Conservation (phyloP, 2,888 invertebrate genomes). For the Drosophila siamana region DNA sequence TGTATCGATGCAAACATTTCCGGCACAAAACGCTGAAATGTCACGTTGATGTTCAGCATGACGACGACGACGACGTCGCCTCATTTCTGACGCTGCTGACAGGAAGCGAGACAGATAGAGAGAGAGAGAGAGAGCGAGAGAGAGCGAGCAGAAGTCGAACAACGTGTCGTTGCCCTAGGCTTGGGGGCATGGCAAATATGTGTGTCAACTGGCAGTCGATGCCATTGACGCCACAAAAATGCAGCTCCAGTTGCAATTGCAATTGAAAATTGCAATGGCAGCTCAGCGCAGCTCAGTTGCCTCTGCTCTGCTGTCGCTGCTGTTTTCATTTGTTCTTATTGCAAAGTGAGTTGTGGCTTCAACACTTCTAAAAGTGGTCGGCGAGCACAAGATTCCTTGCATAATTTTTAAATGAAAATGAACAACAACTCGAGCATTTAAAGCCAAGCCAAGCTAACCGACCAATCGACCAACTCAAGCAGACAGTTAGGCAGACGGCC, state of each 20-base stretch:
- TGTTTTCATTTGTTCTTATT: conserved; percentile 30
- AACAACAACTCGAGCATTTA: conserved; percentile 62
- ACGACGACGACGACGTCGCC: conserved; percentile 29
- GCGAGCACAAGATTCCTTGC: conserved; percentile 65
- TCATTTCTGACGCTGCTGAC: conserved; percentile 55
- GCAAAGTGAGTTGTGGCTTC: conserved; percentile 51
- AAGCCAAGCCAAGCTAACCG: conserved; percentile 18
- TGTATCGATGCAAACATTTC: conserved; percentile 79
- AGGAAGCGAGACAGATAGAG: conserved; percentile 27
- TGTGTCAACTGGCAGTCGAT: conserved; percentile 77
- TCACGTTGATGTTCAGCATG: too few relatives aligned
- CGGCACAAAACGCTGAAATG: conserved; percentile 79
- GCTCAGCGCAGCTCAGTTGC: too few relatives aligned
- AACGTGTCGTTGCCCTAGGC: conserved; percentile 52
- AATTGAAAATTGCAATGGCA: conserved; percentile 7
- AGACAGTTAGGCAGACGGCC: not conserved
- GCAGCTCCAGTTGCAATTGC: conserved; percentile 45
- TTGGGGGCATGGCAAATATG: conserved; percentile 59
- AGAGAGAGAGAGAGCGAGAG: not conserved
- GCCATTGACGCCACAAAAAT: conserved; percentile 67
- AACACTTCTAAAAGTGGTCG: conserved; percentile 16
- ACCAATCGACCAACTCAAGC: not conserved
- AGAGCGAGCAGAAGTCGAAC: not conserved
- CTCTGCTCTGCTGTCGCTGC: conserved; percentile 8
- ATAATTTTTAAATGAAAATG: conserved; percentile 69